These are phyloP conservation scores for Anagyrus pseudococci DNA, from an alignment of 2,888 invertebrate genomes.

Conservation along the genomic window DNA sequence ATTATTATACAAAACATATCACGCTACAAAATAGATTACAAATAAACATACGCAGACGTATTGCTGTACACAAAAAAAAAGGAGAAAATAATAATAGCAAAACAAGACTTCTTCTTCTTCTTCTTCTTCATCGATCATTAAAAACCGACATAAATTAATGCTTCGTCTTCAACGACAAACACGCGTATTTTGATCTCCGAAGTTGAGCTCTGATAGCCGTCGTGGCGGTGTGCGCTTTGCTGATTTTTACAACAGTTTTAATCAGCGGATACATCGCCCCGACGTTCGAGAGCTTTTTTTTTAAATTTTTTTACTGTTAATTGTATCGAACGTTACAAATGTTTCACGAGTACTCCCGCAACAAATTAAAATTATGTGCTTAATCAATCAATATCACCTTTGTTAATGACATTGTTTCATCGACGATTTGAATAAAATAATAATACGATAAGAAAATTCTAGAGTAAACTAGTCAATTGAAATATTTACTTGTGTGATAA, in stretches of 20 bases:
- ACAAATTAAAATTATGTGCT: no score
- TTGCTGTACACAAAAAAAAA: constrained; percentile 45
- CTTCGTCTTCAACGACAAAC: constrained; percentile 29
- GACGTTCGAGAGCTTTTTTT: neutral
- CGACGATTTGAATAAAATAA: no score
- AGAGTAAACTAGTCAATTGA: neutral
- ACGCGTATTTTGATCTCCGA: constrained; percentile 25
- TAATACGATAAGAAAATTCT: no score
- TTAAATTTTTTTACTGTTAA: constrained; percentile 39
- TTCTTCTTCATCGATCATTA: constrained; percentile 25
- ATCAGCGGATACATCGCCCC: neutral
- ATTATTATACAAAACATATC: constrained; percentile 49
- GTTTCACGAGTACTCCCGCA: constrained; percentile 52
- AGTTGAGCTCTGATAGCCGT: constrained; percentile 8
- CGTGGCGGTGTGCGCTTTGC: constrained; percentile 13
- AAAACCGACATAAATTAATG: constrained; percentile 40
- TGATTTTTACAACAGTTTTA: neutral
- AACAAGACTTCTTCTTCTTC: constrained; percentile 32
- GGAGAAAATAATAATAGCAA: constrained; percentile 3
- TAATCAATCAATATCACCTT: no score
- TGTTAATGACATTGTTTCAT: no score
- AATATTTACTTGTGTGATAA: neutral
- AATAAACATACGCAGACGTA: constrained; percentile 44
- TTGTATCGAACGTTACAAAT: constrained; percentile 58
- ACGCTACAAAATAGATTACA: constrained; percentile 43